Conservation (phyloP, 2,113 vertebrate species). For the Protomyctophum bolini region DNA sequence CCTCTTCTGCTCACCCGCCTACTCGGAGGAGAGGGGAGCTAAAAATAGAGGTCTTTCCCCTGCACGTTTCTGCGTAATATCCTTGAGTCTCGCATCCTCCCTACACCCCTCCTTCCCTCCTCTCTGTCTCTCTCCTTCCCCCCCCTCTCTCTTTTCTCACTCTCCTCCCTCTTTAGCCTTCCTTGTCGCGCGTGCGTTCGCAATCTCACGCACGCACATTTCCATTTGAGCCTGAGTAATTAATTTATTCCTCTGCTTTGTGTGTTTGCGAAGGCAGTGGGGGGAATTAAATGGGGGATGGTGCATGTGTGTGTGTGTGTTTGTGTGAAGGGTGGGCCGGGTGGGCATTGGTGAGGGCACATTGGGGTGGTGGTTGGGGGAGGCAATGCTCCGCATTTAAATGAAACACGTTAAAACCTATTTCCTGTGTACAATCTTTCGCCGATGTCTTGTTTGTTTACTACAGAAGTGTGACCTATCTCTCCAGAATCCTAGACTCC, state of each 20-base stretch:
- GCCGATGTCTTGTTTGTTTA: not conserved
- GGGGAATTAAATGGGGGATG: no score
- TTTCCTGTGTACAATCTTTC: not conserved
- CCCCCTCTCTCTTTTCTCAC: slow-evolving; percentile 20
- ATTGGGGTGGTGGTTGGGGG: no score
- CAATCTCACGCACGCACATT: no score
- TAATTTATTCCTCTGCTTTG: not conserved
- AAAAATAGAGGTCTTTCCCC: slow-evolving; percentile 75
- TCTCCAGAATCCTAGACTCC: no score
- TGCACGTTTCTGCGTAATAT: slow-evolving; percentile 64
- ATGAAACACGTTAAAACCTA: no score
- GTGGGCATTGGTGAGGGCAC: no score
- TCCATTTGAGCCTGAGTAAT: not conserved
- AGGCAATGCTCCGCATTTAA: no score
- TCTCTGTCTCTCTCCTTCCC: slow-evolving; percentile 23
- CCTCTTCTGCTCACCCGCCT: slow-evolving; percentile 55
- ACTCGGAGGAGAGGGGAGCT: slow-evolving; percentile 56
- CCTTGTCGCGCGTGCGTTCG: not conserved
- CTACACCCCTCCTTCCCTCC: not conserved
- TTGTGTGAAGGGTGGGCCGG: no score
- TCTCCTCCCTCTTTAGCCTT: not conserved
- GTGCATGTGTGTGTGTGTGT: not conserved
- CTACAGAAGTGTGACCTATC: no score
- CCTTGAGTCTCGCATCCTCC: slow-evolving; percentile 27
- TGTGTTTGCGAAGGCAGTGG: not conserved